Base-by-base conservation (phyloP, 2,113 vertebrate genomes). In the Cyprinodon variegatus region DNA sequence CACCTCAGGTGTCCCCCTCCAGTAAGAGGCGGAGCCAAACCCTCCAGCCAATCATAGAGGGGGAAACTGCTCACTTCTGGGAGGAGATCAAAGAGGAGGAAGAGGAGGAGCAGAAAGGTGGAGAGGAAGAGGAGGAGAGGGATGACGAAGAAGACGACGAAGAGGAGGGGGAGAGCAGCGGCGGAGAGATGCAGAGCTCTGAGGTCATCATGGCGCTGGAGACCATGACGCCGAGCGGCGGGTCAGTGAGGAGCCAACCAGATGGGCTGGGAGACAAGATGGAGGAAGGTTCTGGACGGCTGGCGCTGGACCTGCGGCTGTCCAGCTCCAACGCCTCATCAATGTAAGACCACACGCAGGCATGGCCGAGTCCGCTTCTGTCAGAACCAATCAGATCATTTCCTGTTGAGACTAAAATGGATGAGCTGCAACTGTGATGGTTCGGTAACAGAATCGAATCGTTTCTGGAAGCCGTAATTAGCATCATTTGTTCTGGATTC, bases 1-100 rank as follows among this genome's bases (percentile, higher is more conserved):
- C 68, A 79, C 50, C 83, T 43, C 78, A 98, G 97, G 96, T 96
- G 8, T 99, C 97, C 15, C 97, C 97, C 41, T 97, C 97, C 63
- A 97, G 96, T 61, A 99, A 98, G 91, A 95, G 97, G 70, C 93
- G 97, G 29, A 95, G 90, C 83, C 97, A 98, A 86, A 96, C 94
- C 89, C 93, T 99, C 77, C 97, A 98, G 87, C 97, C 97, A 81
- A 99, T 99, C 91, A 99, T 99, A 53, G 97, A 99, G 93, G 97
- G 97, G 1, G 97, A 98, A 94, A 99, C 97, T 1, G 95, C 97
- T 68, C 97, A 99, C 86, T 99, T 99, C 86, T 99, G 97, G 92
- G 97, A 98, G 86, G 97, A 99, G 93, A 96, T 98, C 82, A 95
- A 97, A 94, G 97, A 92, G 12, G 91, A 89, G 3, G 90, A 93